Conservation (phyloP, 2,113 vertebrate species). For the Tupaia tana region DNA sequence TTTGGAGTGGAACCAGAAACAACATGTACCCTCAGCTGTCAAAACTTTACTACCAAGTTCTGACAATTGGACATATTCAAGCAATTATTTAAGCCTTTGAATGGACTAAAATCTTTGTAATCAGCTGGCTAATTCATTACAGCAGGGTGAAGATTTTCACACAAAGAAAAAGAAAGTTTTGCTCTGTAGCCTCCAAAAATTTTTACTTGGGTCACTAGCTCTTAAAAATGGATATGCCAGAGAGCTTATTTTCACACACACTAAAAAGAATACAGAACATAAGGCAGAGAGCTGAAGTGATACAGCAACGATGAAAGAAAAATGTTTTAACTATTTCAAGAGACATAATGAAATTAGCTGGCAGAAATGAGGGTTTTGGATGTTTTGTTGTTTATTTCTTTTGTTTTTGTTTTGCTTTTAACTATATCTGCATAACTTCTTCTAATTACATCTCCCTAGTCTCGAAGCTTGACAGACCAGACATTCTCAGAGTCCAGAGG, state of each 20-base stretch:
- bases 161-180: background rate
- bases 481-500: background rate
- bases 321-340: background rate
- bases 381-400: background rate
- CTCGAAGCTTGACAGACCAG: background rate
- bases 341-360: slow-evolving; percentile 10
- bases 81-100: background rate
- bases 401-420: background rate
- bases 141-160: background rate
- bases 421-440: background rate
- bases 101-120: background rate
- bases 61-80: background rate
- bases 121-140: background rate
- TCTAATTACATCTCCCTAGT: slow-evolving; percentile 13
- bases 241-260: background rate
- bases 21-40: fast-evolving
- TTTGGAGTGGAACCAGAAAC: slow-evolving; percentile 1
- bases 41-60: background rate
- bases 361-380: background rate
- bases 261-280: background rate
- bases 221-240: background rate
- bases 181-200: background rate
- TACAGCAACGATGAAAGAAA: background rate
- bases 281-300: background rate
- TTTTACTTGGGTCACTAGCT: background rate